phyloP scores from a whole-genome alignment of 2,113 vertebrate genomes.

The Pedetes capensis region DNA sequence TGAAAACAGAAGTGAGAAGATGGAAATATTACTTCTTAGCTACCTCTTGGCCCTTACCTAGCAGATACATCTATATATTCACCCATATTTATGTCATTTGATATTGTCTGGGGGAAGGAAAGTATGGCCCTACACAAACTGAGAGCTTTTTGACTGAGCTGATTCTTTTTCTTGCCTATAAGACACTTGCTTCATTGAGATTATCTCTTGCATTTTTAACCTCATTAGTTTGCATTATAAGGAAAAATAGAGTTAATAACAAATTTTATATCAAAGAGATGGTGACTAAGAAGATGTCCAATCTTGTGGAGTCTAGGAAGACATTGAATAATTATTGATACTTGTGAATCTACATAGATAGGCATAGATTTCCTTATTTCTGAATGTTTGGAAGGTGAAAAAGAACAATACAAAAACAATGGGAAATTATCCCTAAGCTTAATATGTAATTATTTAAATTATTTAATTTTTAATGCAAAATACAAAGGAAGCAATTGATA shows the following conservation, averaged over 20 bases:
- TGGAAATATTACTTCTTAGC: background rate
- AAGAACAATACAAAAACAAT: background rate
- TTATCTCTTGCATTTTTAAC: background rate
- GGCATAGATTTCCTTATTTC: background rate
- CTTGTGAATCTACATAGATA: background rate
- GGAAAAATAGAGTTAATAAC: background rate
- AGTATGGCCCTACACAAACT: background rate
- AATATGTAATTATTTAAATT: background rate
- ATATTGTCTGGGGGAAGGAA: background rate
- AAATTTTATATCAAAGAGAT: background rate
- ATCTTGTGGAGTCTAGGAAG: background rate
- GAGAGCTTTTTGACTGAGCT: background rate
- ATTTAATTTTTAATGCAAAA: background rate
- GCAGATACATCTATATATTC: background rate
- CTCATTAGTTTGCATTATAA: too few relatives aligned
- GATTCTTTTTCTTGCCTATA: too few relatives aligned
- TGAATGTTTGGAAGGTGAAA: background rate
- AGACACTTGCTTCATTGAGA: too few relatives aligned
- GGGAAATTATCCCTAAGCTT: background rate
- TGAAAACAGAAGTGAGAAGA: background rate
- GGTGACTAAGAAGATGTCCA: background rate
- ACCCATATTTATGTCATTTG: background rate
- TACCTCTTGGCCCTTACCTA: background rate
- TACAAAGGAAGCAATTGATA: background rate
- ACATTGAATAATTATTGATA: background rate